Evolutionary conservation across 2,797 vertebrate species (phyloP).

Genomic region (Halcyon leucocephala): DNA sequence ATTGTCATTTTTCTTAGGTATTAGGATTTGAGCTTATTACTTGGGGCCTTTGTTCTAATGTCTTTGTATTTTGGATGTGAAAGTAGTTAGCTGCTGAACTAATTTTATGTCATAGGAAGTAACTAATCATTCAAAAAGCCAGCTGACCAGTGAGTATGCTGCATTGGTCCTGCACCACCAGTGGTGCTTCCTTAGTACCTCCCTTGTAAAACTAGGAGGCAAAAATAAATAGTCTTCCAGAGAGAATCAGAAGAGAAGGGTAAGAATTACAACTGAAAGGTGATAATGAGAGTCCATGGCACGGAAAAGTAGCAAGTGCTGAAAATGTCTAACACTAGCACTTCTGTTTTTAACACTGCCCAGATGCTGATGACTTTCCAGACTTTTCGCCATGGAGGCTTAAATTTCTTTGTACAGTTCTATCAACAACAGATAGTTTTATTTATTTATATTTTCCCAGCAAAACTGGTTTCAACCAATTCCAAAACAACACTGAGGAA

Average conservation of each 20-base stretch:
- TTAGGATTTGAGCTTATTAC: neutral
- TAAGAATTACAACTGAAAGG: neutral
- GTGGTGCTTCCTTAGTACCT: neutral
- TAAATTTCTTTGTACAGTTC: neutral
- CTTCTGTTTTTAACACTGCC: neutral
- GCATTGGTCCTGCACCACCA: neutral
- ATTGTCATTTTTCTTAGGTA: neutral
- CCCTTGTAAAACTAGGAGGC: neutral
- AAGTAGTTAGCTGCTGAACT: neutral
- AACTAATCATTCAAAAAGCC: neutral
- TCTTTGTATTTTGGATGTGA: neutral
- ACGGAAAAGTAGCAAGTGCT: neutral
- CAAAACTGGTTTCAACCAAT: neutral
- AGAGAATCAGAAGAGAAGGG: neutral
- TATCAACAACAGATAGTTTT: neutral
- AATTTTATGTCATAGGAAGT: neutral
- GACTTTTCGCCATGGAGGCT: neutral
- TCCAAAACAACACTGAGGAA: neutral
- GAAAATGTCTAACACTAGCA: neutral
- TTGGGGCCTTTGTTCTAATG: neutral
- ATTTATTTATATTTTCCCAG: neutral
- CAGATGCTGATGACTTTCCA: neutral
- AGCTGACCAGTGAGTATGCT: neutral
- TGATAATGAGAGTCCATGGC: neutral
- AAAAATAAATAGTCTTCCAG: neutral